Conservation (phyloP, 2,888 invertebrate genomes). For the Frankliniella intonsa region DNA sequence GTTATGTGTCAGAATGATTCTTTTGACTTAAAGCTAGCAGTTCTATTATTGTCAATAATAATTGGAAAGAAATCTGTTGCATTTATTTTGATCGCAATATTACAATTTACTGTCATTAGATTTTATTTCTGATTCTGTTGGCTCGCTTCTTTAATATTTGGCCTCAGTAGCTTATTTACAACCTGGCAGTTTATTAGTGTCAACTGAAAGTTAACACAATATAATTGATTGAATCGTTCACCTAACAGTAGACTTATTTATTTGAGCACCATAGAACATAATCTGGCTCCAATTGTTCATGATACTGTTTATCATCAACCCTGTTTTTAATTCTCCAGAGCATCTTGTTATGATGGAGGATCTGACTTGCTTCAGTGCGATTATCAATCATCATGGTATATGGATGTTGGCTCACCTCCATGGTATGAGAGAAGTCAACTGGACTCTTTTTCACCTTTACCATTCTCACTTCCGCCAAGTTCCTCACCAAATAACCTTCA, state of each 20-base stretch:
- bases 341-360: slow-evolving; percentile 35
- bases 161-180: background rate
- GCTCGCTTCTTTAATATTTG: background rate
- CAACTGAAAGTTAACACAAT: background rate
- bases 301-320: no score
- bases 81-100: background rate
- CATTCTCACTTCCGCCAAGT: background rate
- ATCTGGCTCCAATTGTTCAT: no score
- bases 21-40: background rate
- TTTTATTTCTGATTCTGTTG: background rate
- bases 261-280: no score
- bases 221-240: no score
- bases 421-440: slow-evolving; percentile 18
- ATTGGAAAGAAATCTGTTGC: background rate
- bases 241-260: no score
- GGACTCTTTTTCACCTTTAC: background rate
- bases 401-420: slow-evolving; percentile 1
- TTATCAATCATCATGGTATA: slow-evolving; percentile 1
- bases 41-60: background rate
- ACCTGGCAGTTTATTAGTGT: background rate
- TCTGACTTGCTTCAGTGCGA: slow-evolving; percentile 33
- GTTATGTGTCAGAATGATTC: background rate
- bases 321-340: slow-evolving; percentile 38
- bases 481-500: background rate
- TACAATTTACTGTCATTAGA: background rate